Evolutionary conservation across 37 sponge, comb jelly and placozoan species (phyloP), one percentile per base, ranked within the genome.

Genomic region (Chondrilla cf. caribensis): DNA sequence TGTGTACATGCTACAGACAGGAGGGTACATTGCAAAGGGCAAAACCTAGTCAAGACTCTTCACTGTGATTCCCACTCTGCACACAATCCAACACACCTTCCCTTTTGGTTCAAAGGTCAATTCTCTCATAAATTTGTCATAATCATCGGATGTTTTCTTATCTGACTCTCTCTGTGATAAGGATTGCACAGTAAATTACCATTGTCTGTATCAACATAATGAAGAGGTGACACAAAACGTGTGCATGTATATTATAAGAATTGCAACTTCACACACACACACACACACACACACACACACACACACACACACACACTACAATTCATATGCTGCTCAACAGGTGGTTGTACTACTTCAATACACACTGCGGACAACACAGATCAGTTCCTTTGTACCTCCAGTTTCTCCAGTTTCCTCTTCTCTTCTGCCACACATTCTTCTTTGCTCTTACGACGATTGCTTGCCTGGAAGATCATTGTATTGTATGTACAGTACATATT

Each of bases 61-160:
- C n/a, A n/a, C n/a, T n/a, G n/a, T n/a, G n/a, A n/a, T n/a, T n/a
- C n/a, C n/a, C n/a, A n/a, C n/a, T n/a, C n/a, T n/a, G n/a, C n/a
- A n/a, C n/a, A n/a, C n/a, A n/a, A n/a, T n/a, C n/a, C n/a, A n/a
- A 1, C 70, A 14, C 79, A 85, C 79, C 79, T 44, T 64, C 9
- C 87, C 93, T 55, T 87, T 87, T 37, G 86, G 77, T 43, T 91
- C 90, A 67, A 85, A 92, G n/a, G 83, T 79, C 38, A 95, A 81
- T 71, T 89, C 90, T 38, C 79, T 82, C 57, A 95, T 85, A 24
- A 76, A 58, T 37, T 36, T 81, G 82, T 95, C 96, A 82, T 92
- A 95, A 55, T 84, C 84, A 70, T 87, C 90, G 38, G 43, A 25
- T 9, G 9, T 14, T 47, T 4, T 73, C 76, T 73, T 40, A 22